These are phyloP conservation scores for Sebastes fasciatus DNA, from an alignment of 2,113 vertebrate species.

Conservation along the genomic window DNA sequence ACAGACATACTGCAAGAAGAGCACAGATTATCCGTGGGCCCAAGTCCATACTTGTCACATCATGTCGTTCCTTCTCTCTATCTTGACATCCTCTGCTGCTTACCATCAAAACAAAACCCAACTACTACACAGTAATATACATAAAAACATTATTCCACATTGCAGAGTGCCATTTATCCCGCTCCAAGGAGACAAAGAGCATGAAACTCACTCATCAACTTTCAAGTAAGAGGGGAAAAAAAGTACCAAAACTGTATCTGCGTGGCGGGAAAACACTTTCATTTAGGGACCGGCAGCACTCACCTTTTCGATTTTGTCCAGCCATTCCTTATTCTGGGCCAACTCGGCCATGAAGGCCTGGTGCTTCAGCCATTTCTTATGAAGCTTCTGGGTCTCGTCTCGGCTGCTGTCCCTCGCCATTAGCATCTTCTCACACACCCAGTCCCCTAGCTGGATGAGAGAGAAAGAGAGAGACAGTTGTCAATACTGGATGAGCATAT, in stretches of 20 bases:
- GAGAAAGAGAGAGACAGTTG: not conserved
- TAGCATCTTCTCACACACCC: slow-evolving; percentile 94
- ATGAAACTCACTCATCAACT: not conserved
- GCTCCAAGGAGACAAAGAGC: not conserved
- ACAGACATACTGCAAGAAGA: not conserved
- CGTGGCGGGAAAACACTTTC: not conserved
- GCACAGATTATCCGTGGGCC: not conserved
- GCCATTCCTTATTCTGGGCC: slow-evolving; percentile 93
- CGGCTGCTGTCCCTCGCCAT: slow-evolving; percentile 89
- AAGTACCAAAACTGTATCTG: not conserved
- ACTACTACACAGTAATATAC: not conserved
- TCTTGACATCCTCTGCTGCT: not conserved
- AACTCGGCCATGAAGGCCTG: slow-evolving; percentile 94
- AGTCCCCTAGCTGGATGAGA: slow-evolving; percentile 88
- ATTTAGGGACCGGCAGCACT: slow-evolving; percentile 46
- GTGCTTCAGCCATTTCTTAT: slow-evolving; percentile 94
- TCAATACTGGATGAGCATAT: slow-evolving; percentile 16
- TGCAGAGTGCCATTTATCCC: not conserved
- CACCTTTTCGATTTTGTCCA: slow-evolving; percentile 93
- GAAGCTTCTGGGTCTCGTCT: slow-evolving; percentile 89
- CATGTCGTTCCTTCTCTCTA: no score
- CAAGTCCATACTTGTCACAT: not conserved
- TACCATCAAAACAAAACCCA: not conserved
- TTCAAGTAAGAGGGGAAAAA: not conserved
- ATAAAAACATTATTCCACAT: not conserved